Conservation (phyloP, 1,140 invertebrate genomes). For the Microplitis demolitor region DNA sequence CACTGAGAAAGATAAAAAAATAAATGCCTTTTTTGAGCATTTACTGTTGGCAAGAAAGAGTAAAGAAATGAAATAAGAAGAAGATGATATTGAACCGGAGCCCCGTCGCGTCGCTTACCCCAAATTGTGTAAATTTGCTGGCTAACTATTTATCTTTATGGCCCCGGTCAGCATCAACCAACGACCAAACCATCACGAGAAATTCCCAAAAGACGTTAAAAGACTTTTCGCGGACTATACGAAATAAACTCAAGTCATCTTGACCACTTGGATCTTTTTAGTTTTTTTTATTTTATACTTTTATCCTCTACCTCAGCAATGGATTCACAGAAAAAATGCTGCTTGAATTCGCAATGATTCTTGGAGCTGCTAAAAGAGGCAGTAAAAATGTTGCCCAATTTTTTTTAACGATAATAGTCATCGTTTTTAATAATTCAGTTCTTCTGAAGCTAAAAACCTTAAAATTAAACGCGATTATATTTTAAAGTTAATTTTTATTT, state of each 20-base stretch:
- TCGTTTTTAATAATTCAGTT: not conserved
- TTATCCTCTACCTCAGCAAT: slow-evolving; percentile 1
- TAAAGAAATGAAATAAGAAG: slow-evolving; percentile 6
- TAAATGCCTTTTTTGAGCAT: too few relatives aligned
- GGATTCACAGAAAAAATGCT: slow-evolving; percentile 14
- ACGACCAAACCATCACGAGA: slow-evolving; percentile 37
- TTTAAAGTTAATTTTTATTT: not conserved
- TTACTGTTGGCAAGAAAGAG: slow-evolving; percentile 1
- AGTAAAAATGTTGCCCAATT: slow-evolving; percentile 15
- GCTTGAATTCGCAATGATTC: slow-evolving; percentile 21
- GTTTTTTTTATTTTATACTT: not conserved
- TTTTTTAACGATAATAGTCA: slow-evolving; percentile 8
- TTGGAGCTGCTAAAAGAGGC: not conserved
- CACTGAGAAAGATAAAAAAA: too few relatives aligned
- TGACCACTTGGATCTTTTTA: not conserved
- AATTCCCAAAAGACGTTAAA: slow-evolving; percentile 46
- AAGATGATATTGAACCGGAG: slow-evolving; percentile 12
- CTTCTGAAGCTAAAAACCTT: not conserved
- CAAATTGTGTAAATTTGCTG: slow-evolving; percentile 59
- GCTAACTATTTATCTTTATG: slow-evolving; percentile 60
- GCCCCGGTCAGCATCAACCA: slow-evolving; percentile 33
- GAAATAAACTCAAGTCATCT: not conserved
- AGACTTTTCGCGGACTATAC: slow-evolving; percentile 40
- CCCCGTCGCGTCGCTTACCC: slow-evolving; percentile 42
- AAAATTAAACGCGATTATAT: not conserved